Evolutionary conservation across 2,888 invertebrate species (phyloP), one percentile per base, ranked within the genome.

Genomic region (Meghimatium bilineatum): DNA sequence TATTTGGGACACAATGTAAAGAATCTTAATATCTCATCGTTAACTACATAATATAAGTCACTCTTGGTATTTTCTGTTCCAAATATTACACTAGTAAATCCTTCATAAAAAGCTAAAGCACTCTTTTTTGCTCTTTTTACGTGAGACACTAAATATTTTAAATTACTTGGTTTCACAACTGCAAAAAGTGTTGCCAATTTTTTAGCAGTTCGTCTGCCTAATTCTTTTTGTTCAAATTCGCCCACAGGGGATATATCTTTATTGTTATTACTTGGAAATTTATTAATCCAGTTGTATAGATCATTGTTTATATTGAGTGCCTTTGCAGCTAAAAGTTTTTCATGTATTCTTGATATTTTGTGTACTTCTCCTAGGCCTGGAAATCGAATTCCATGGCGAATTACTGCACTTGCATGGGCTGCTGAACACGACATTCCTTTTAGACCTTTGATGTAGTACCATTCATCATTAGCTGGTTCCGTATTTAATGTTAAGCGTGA

Each of bases 61-160:
- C 88, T 88, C 20, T 85, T 78, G 29, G 66, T 82, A 1, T 84
- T 84, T 23, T 79, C 71, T 17, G 81, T 80, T 38, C 74, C 83
- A 26, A 85, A 63, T 10, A 86, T 56, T 36, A 80, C 80, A 67
- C 86, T 88, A 38, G 87, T 83, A 74, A 93, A 86, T 36, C 93
- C 92, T 83, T 90, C 89, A 85, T 90, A 89, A 87, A 93, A 93
- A 26, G 90, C 89, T n/a, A 87, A 82, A 49, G 91, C 91, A 85
- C 93, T 93, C 77, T 90, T 89, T 79, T 87, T 87, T n/a, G 92
- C 91, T 82, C 93, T 86, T 66, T 90, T 88, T 85, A 90, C 91
- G 74, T 90, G 90, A 2, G 93, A 93, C 10, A 90, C 89, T 63
- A 91, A 88, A 85, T 92, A 91, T 49, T 87, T 84, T 63, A 92